Percentiles rank a stretch among this genome's conserved stretches.
Conservation (phyloP, 2,888 invertebrate species). For the Poecilus cupreus region DNA sequence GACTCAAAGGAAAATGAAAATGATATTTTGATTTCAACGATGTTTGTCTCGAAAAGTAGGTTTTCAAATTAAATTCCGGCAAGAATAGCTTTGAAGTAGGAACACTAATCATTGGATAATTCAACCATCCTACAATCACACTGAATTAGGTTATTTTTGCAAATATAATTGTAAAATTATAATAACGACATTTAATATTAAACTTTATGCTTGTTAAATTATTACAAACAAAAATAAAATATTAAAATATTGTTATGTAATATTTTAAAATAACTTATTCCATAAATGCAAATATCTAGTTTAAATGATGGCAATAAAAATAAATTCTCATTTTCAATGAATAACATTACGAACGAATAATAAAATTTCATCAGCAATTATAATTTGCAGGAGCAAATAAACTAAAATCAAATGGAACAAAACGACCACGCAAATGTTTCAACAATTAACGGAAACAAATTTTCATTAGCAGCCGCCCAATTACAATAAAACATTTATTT, state of each 20-base stretch:
- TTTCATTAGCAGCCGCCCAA: constrained; percentile 31
- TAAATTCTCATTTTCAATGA: constrained; percentile 43
- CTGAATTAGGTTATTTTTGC: not conserved
- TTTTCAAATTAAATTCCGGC: constrained; percentile 38
- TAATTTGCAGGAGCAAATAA: constrained; percentile 15
- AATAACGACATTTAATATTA: no score
- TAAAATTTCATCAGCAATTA: constrained; percentile 42
- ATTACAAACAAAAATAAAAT: no score
- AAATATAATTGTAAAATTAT: no score
- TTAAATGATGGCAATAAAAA: not conserved
- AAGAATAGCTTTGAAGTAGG: constrained; percentile 24
- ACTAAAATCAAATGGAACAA: constrained; percentile 19
- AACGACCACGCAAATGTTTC: not conserved
- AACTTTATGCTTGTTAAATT: no score
- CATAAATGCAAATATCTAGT: not conserved
- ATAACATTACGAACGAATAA: not conserved
- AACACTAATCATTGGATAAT: not conserved
- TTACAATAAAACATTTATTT: constrained; percentile 23
- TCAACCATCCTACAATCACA: not conserved
- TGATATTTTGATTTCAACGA: constrained; percentile 52
- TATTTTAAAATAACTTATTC: no score
- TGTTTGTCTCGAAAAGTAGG: constrained; percentile 48
- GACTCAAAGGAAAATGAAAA: constrained; percentile 51
- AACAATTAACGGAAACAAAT: constrained; percentile 25
- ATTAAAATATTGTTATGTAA: no score